Evolutionary conservation across 2,797 vertebrate species (phyloP), one percentile per base, ranked within the genome.

Genomic region (Euphonia xanthogaster): DNA sequence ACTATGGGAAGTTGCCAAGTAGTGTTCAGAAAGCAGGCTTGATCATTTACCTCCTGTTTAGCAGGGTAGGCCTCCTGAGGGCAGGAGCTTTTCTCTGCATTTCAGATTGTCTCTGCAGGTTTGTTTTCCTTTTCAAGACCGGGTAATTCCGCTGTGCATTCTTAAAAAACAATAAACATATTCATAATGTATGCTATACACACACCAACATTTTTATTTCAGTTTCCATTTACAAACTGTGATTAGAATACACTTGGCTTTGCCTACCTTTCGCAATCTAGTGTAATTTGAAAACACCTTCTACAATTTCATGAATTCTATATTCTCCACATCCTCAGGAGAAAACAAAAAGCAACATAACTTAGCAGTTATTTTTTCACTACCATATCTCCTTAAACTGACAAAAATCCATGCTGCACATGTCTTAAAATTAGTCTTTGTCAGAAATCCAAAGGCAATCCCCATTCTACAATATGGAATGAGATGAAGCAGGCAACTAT

Each of bases 11-110:
- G 27, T 1, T 16, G 15, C 20, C 44, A 63, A 10, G 25, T 13
- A 40, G 4, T 42, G 9, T 28, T 73, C 62, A 81, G 54, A 50
- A 86, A 87, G 30, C 37, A 88, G 27, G 60, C 8, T 7, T 25
- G 37, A 21, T 68, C 53, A 96, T 98, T 99, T 97, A 99, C 99
- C 98, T 98, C 87, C 98, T 98, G 57, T 96, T 98, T 76, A 99
- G 97, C 27, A 97, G 98, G 82, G 98, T 96, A 14, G 98, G 98
- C 90, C 98, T 98, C 97, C 97, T 97, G 12, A 98, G 66, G 31
- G 97, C 50, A 18, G 96, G 47, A 48, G 94, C 97, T 94, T 97
- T 98, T 79, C 97, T 98, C 95, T 98, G 98, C 76, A 93, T 88
- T 91, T 98, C 98, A 76, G 97, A 96, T 60, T 96, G 98, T 70